Conservation (phyloP, 2,888 invertebrate genomes). For the Plemyria rubiginata region DNA sequence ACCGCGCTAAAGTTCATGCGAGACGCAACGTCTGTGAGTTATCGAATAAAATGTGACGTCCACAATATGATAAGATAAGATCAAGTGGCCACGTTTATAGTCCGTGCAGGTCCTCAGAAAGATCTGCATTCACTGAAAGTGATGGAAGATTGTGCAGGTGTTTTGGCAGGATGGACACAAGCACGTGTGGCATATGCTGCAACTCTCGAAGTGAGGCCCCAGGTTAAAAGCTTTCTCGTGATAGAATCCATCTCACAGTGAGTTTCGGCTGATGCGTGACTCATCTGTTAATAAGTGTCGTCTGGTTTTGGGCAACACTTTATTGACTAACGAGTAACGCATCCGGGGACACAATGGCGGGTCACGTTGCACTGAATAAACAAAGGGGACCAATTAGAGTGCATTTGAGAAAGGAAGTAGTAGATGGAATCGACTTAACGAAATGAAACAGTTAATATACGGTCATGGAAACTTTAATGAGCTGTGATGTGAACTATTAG, state of each 20-base stretch:
- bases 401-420: constrained; percentile 60
- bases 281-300: constrained; percentile 73
- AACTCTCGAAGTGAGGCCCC: too few relatives aligned
- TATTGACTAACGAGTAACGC: constrained; percentile 81
- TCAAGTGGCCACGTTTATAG: too few relatives aligned
- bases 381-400: constrained; percentile 76
- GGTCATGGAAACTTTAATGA: constrained; percentile 12
- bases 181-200: too few relatives aligned
- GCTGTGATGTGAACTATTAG: neutral
- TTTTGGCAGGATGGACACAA: too few relatives aligned
- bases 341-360: constrained; percentile 75
- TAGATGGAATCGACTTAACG: constrained; percentile 20
- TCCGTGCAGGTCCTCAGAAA: too few relatives aligned
- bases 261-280: constrained; percentile 49
- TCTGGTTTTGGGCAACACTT: constrained; percentile 68
- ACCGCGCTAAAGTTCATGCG: too few relatives aligned
- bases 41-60: too few relatives aligned
- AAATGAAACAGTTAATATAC: constrained; percentile 16
- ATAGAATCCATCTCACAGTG: neutral
- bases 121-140: too few relatives aligned
- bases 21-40: too few relatives aligned
- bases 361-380: constrained; percentile 78
- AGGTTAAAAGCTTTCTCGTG: constrained; percentile 1
- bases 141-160: too few relatives aligned
- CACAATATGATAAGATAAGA: too few relatives aligned